Base-by-base conservation (phyloP, 2,113 vertebrate genomes). In the Geococcyx californianus region DNA sequence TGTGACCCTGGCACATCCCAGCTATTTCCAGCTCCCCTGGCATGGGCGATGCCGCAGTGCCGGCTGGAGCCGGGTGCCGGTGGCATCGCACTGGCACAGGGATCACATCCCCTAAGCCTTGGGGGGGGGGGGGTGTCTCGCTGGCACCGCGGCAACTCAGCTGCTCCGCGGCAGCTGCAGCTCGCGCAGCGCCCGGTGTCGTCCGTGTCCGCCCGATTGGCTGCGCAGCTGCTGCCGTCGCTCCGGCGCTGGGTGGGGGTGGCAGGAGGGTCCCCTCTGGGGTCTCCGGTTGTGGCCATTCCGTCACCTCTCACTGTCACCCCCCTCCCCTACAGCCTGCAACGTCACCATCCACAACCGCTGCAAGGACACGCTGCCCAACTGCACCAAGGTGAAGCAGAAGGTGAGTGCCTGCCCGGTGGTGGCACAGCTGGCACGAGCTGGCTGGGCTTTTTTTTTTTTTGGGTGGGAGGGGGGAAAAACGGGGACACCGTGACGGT, bases 291-390 rank as follows among this genome's bases (percentile, higher is more conserved):
- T 29, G 80, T 49, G 72, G 33, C 58, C 2, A 11, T 7, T 29
- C 16, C 13, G 7, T 67, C 83, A 73, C 64, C 84, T 75, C 64
- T 10, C 20, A 54, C 13, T 63, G 28, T 84, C 64, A 40, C 88
- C 93, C 69, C 92, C 93, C 96, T 90, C 76, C 92, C 93, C 96
- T 90, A 74, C 97, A 99, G 99, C 98, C 70, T 99, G 99, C 97
- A 99, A 98, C 10, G 99, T 99, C 89, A 99, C 99, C 69, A 99
- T 99, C 95, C 99, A 99, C 98, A 99, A 99, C 97, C 99, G 99
- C 96, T 99, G 99, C 97, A 98, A 99, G 97, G 99, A 99, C 94
- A 96, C 98, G 5, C 97, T 99, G 75, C 98, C 98, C 91, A 99
- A 99, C 98, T 99, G 99, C 78, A 98, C 98, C 97, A 99, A 99